Percentiles rank a stretch among this genome's conserved stretches.
phyloP scores from a whole-genome alignment of 2,113 vertebrate genomes.

The Aleadryas rufinucha region DNA sequence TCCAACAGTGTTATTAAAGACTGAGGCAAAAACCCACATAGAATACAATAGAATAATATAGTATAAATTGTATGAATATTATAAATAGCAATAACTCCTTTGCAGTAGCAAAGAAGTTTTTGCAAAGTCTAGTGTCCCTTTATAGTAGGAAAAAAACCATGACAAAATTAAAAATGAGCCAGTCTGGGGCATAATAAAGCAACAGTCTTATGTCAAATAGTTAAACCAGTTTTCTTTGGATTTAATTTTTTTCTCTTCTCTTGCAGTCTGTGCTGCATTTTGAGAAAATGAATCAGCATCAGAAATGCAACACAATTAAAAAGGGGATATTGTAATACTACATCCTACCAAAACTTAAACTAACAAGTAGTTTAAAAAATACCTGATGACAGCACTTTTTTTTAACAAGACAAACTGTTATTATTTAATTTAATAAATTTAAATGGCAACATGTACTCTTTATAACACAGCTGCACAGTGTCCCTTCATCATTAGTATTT shows the following conservation, averaged over 20 bases:
- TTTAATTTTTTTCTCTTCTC: neutral
- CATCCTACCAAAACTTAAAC: slow-evolving; percentile 3
- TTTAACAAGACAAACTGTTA: neutral
- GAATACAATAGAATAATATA: neutral
- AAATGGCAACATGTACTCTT: neutral
- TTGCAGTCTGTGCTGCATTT: neutral
- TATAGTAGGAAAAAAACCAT: neutral
- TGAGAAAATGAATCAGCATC: neutral
- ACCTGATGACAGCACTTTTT: neutral
- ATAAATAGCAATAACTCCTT: neutral
- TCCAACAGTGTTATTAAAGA: neutral
- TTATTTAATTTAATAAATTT: slow-evolving; percentile 11
- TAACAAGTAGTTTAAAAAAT: slow-evolving; percentile 6
- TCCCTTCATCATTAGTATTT: neutral
- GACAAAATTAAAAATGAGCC: neutral
- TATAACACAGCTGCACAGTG: neutral
- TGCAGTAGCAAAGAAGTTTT: neutral
- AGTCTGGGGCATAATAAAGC: neutral
- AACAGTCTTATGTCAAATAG: neutral
- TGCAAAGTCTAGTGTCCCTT: neutral
- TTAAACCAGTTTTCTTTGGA: neutral
- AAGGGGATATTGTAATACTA: neutral
- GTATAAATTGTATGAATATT: neutral
- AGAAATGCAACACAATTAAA: slow-evolving; percentile 7
- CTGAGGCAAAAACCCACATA: neutral